phyloP scores from a whole-genome alignment of 2,797 vertebrate species.

The Coluber constrictor region DNA sequence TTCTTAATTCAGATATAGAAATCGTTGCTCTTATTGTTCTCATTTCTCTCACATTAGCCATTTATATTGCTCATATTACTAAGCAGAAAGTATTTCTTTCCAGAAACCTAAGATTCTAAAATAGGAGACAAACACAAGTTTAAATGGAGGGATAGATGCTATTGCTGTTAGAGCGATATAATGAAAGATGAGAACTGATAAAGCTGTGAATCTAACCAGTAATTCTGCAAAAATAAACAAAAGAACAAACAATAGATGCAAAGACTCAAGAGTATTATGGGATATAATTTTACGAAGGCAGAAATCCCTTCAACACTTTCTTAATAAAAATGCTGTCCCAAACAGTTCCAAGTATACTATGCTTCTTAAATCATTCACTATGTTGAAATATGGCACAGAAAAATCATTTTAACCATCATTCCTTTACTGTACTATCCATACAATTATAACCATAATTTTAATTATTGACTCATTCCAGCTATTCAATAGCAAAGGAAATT shows the following conservation, averaged over 20 bases:
- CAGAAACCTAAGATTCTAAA: not conserved
- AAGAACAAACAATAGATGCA: not conserved
- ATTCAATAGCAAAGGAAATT: conserved; percentile 3
- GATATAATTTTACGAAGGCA: conserved; percentile 13
- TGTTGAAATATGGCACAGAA: not conserved
- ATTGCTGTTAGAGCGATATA: not conserved
- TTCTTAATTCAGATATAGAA: no score
- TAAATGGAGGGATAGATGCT: not conserved
- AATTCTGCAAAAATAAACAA: conserved; percentile 12
- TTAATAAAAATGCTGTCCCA: not conserved
- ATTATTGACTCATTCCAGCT: conserved; percentile 10
- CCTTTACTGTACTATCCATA: not conserved
- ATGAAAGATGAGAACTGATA: not conserved
- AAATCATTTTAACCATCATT: not conserved
- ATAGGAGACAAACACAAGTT: not conserved
- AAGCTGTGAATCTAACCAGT: not conserved
- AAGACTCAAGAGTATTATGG: conserved; percentile 14
- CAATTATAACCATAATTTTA: not conserved
- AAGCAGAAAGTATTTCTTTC: rapidly evolving
- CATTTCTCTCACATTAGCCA: not conserved
- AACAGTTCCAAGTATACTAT: not conserved
- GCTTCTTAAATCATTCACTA: not conserved
- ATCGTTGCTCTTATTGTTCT: not conserved
- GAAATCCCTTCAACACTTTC: conserved; percentile 26
- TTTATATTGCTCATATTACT: not conserved